phyloP scores from a whole-genome alignment of 2,888 invertebrate genomes.

The Blastobasis adustella region DNA sequence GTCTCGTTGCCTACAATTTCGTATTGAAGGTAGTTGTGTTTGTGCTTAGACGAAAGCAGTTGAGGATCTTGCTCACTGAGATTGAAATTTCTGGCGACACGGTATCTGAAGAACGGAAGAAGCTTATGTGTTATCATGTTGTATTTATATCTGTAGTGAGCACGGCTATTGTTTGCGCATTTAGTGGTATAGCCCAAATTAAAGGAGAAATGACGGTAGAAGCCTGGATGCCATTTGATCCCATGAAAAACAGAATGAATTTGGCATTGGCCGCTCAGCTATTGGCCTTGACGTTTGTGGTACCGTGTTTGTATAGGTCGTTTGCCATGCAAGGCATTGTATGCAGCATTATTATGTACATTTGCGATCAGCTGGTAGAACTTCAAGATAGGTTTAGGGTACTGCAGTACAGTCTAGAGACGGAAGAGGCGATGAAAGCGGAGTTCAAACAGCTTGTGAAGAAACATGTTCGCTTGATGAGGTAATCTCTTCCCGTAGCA shows the following conservation, averaged over 20 bases:
- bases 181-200: conserved; percentile 29
- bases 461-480: conserved; percentile 52
- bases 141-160: conserved; percentile 27
- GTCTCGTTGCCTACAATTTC: conserved; percentile 41
- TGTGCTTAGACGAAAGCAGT: conserved; percentile 26
- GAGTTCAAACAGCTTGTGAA: conserved; percentile 39
- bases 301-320: conserved; percentile 38
- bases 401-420: conserved; percentile 28
- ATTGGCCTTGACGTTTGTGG: conserved; percentile 24
- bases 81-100: conserved; percentile 43
- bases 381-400: conserved; percentile 33
- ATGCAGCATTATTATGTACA: conserved; percentile 49
- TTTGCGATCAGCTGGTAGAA: conserved; percentile 50
- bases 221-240: conserved; percentile 57
- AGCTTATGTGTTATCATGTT: conserved; percentile 34
- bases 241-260: conserved; percentile 30
- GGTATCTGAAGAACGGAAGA: conserved; percentile 30
- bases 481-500: conserved; percentile 21
- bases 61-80: conserved; percentile 35
- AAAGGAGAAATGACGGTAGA: conserved; percentile 45
- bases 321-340: conserved; percentile 52
- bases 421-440: conserved; percentile 23
- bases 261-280: conserved; percentile 35
- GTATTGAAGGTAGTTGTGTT: conserved; percentile 42
- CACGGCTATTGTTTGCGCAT: conserved; percentile 24